Evolutionary conservation across 2,888 invertebrate species (phyloP), one percentile per base, ranked within the genome.

Genomic region (Loripinus fragilis): DNA sequence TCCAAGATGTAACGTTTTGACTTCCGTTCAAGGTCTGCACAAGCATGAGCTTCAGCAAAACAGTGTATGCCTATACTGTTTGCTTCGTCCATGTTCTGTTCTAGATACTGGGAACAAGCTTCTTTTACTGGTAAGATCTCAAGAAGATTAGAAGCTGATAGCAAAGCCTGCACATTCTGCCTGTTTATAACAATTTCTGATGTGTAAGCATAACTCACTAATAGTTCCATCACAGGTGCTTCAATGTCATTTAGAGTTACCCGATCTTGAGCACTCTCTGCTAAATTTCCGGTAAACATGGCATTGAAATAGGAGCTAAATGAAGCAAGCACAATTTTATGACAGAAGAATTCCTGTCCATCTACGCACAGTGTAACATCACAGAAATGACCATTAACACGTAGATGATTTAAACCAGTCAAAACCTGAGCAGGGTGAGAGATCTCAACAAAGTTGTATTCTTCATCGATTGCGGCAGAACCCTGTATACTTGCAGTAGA

Each of bases 251-350:
- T 92, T 20, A 93, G 80, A 0, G 92, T 91, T 33, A 93, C 91
- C 55, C 96, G 95, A 2, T 96, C 96, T 97, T 97, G 97, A 92
- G 97, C 97, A 86, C 96, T 95, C 94, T 98, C 98, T 88, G 96
- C 96, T 78, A 98, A 95, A 5, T 98, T 98, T 81, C 97, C 97
- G 0, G 98, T 98, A 94, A 98, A 98, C 98, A 98, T 98, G 70
- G 98, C 98, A 95, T 97, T 96, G 92, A 98, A 98, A 93, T 98
- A 98, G 1, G 98, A 97, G 94, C 97, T 97, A 79, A 97, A 97
- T 0, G 98, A 97, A 38, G 96, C 96, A 91, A 98, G 94, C 3
- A 98, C 97, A 12, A 98, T 96, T 94, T 97, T 97, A 93, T 98
- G 98, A 0, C 97, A 97, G 90, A 96, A 96, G 92, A 97, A 97